Conservation (phyloP, 2,113 vertebrate species). For the Clarias batrachus region DNA sequence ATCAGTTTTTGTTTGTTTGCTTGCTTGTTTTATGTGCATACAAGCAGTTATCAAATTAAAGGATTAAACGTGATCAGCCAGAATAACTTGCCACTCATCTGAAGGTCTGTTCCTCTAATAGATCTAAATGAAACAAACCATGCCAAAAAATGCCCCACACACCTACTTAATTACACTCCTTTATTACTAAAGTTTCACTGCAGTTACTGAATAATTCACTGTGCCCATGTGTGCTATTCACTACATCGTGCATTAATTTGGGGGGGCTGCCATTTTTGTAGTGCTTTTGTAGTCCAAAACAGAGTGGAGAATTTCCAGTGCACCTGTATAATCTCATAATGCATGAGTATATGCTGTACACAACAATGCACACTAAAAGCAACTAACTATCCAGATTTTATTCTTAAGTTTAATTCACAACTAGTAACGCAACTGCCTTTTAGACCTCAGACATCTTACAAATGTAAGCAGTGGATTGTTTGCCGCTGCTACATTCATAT, state of each 20-base stretch:
- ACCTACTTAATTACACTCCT: neutral
- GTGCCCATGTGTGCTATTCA: neutral
- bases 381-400: neutral
- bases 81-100: neutral
- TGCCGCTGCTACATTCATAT: neutral
- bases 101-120: neutral
- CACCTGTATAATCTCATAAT: neutral
- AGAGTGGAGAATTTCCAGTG: neutral
- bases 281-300: neutral
- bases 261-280: neutral
- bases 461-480: neutral
- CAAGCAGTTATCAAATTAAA: neutral
- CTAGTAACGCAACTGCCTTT: neutral
- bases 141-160: neutral
- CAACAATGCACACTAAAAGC: neutral
- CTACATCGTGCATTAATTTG: neutral
- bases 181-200: neutral
- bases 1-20: no score
- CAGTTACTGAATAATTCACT: constrained; percentile 3
- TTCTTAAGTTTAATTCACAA: neutral
- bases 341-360: neutral
- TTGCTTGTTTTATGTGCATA: neutral
- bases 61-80: neutral
- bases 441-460: neutral
- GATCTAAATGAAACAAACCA: neutral